Evolutionary conservation across 2,113 vertebrate genomes (phyloP).

Genomic region (Oreochromis tanganicae): DNA sequence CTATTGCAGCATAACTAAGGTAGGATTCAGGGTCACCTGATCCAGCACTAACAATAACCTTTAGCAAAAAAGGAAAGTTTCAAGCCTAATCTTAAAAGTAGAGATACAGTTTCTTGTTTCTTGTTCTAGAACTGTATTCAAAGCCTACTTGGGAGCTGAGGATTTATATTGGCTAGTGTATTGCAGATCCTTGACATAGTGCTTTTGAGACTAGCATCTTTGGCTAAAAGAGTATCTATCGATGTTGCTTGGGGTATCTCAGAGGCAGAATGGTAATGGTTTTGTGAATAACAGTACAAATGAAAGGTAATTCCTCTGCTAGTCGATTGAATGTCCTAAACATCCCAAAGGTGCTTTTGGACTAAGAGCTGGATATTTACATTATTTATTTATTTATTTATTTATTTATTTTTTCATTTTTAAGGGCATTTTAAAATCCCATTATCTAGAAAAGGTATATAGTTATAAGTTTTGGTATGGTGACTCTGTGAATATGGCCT

Average conservation of each 20-base stretch:
- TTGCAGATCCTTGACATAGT: neutral
- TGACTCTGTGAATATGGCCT: neutral
- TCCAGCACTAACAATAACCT: neutral
- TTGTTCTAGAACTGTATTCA: neutral
- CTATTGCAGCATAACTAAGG: neutral
- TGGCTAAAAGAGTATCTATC: neutral
- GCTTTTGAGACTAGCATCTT: neutral
- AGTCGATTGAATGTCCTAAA: neutral
- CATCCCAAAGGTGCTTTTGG: neutral
- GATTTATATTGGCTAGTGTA: neutral
- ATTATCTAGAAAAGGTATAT: neutral
- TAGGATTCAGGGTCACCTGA: neutral
- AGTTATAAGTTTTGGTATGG: neutral
- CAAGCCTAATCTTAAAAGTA: neutral
- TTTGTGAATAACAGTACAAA: neutral
- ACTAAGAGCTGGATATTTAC: neutral
- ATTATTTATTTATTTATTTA: neutral
- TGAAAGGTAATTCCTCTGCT: neutral
- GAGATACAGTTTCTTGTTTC: neutral
- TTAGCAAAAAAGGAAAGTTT: neutral
- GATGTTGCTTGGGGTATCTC: neutral
- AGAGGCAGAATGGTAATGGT: accelerated
- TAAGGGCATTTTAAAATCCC: neutral
- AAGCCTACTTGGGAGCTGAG: neutral
- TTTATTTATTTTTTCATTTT: neutral